These are phyloP conservation scores for Chloroclystis v-ata DNA, from an alignment of 2,888 invertebrate species.

Conservation along the genomic window DNA sequence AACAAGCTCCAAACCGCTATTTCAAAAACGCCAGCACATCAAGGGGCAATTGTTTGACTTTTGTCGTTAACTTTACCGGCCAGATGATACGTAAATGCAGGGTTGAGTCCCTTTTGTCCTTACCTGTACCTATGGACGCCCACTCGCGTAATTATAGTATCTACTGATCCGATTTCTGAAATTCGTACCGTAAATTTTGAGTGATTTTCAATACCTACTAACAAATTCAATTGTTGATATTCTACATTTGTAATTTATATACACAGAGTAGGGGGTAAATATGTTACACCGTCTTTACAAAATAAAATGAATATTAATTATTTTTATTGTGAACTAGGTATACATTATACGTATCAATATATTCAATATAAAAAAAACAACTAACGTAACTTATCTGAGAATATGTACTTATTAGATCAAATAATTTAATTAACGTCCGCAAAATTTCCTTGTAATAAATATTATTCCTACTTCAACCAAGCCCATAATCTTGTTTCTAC, in stretches of 20 bases:
- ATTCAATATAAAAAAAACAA: too few species aligned
- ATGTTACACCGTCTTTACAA: too few species aligned
- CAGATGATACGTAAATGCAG: constrained; percentile 53
- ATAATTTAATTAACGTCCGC: too few species aligned
- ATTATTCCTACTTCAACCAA: not conserved
- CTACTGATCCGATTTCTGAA: constrained; percentile 27
- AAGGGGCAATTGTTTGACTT: constrained; percentile 63
- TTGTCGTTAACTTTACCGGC: constrained; percentile 51
- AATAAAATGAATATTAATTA: too few species aligned
- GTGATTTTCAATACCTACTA: not conserved
- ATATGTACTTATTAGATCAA: too few species aligned
- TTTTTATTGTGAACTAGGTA: too few species aligned
- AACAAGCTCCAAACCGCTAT: constrained; percentile 33
- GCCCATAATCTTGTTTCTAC: not conserved
- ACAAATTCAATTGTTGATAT: too few species aligned
- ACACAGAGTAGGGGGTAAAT: too few species aligned
- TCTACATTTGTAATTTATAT: too few species aligned
- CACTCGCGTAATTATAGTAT: constrained; percentile 45
- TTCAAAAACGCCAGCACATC: constrained; percentile 48
- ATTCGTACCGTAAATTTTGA: not conserved
- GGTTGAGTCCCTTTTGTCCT: constrained; percentile 35
- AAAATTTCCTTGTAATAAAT: too few species aligned
- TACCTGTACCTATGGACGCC: constrained; percentile 28
- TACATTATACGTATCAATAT: too few species aligned
- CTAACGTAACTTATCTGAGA: too few species aligned